Base-by-base conservation (phyloP, 2,888 invertebrate species). In the Blera fallax region DNA sequence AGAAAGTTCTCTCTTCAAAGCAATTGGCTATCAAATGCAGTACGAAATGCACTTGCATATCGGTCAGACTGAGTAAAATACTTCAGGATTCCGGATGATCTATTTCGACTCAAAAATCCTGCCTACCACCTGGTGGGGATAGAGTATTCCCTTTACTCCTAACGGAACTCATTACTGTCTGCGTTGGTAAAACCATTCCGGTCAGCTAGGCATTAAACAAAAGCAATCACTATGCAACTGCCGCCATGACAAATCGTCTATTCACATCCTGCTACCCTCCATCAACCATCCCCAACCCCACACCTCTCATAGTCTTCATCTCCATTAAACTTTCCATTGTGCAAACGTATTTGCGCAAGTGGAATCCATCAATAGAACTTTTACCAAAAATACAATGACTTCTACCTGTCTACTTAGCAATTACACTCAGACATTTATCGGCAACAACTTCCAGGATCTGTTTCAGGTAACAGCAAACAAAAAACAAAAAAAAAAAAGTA, bases 391-490 rank as follows among this genome's bases (percentile, higher is more conserved):
- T 29, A 78, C 65, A 29, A 77, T 74, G 43, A 73, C 62, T 58
- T 64, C 69, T 56, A 79, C 43, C 73, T 84, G 79, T 83, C 83
- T 79, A 79, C 73, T 79, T 79, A 83, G 73, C 79, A 84, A 84
- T 79, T 84, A 84, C 79, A 79, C 62, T 69, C 64, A 56, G 79
- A 84, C 79, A 74, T 84, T 84, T 73, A 84, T 84, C 74, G 74
- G 62, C 79, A 79, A 40, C 50, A 79, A 79, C 83, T 74, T 79
- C 48, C 69, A 18, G 11, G 65, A 64, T 79, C 73, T 27, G 56
- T 64, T 69, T 64, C 56, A 60, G 45, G 72, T 37, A 45, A 56
- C 3, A 37, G 3, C 4, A 27, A n/a, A 14, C 7, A 43, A 64
- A 3, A 27, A 16, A 48, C 21, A 50, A 65, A 18, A 37, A 27